Evolutionary conservation across 2,888 invertebrate species (phyloP).

Genomic region (Leptopilina myrica): DNA sequence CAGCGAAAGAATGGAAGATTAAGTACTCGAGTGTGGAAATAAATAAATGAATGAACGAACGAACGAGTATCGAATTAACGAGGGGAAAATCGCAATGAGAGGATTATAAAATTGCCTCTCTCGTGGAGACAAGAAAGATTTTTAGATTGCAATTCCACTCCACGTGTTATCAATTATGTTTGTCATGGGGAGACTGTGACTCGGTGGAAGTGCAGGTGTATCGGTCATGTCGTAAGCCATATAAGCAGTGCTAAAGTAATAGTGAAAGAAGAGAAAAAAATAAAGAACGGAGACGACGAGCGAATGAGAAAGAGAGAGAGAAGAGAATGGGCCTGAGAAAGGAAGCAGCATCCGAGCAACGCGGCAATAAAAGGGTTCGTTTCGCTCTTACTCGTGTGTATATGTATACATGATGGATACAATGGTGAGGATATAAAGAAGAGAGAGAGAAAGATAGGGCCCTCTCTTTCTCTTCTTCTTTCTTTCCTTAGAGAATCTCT

Average conservation of each 20-base stretch:
- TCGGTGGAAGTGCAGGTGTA: constrained; percentile 17
- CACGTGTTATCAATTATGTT: constrained; percentile 25
- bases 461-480: too few relatives aligned
- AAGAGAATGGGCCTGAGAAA: constrained; percentile 69
- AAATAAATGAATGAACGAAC: too few relatives aligned
- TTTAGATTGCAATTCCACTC: constrained; percentile 4
- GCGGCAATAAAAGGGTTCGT: constrained; percentile 70
- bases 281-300: constrained; percentile 26
- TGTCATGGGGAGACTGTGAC: constrained; percentile 8
- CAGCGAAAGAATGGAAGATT: too few relatives aligned
- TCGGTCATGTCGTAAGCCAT: constrained; percentile 16
- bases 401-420: constrained; percentile 7
- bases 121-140: background rate
- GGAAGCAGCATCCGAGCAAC: constrained; percentile 73
- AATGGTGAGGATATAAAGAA: background rate
- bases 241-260: constrained; percentile 28
- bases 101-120: too few relatives aligned
- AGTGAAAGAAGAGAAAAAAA: constrained; percentile 40
- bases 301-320: constrained; percentile 51
- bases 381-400: constrained; percentile 56
- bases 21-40: too few relatives aligned
- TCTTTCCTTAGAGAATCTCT: too few relatives aligned
- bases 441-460: background rate
- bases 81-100: too few relatives aligned
- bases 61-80: too few relatives aligned